These are phyloP conservation scores for Oryctolagus cuniculus DNA, from an alignment of 2,113 vertebrate genomes.

Conservation along the genomic window mOryCun1.1 NC_091452.1:13852501-13853000, in stretches of 20 bases:
- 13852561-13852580: background rate
- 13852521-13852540: background rate
- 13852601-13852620: background rate
- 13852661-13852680: background rate
- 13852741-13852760: background rate
- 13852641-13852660: background rate
- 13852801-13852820: background rate
- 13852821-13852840: background rate
- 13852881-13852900: background rate
- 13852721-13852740: background rate
- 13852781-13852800: background rate
- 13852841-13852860: background rate
- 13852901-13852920: fast-evolving
- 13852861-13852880: background rate
- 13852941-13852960: background rate
- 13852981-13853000: background rate
- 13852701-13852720: background rate
- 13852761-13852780: background rate
- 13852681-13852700: background rate
- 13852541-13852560: background rate
- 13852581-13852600: background rate
- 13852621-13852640: background rate
- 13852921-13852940: background rate
- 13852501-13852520: background rate
- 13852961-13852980: background rate